phyloP scores from a whole-genome alignment of 2,888 invertebrate genomes.

The Dryococelus australis region DNA sequence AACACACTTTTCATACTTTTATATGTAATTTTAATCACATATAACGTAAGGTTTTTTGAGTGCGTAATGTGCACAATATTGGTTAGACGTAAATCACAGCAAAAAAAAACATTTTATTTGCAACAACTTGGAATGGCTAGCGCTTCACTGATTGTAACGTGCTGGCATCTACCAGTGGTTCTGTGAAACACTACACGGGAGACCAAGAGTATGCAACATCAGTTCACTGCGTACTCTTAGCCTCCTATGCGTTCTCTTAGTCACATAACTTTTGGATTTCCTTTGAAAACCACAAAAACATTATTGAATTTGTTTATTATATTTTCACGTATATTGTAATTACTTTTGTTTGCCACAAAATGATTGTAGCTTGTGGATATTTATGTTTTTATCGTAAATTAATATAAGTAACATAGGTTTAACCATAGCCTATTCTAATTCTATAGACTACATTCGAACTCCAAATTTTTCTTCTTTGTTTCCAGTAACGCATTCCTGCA shows the following conservation, averaged over 20 bases:
- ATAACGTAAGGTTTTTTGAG: neutral
- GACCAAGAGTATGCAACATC: neutral
- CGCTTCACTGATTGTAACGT: neutral
- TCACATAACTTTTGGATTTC: too few relatives aligned
- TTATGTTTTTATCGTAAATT: too few relatives aligned
- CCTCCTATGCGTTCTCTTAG: too few relatives aligned
- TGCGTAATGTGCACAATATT: neutral
- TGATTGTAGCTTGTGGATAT: too few relatives aligned
- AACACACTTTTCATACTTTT: neutral
- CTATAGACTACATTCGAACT: too few relatives aligned
- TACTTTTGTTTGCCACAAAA: neutral
- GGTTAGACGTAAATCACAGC: neutral
- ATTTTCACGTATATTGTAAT: neutral
- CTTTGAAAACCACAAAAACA: too few relatives aligned
- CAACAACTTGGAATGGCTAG: neutral
- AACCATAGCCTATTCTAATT: too few relatives aligned
- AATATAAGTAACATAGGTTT: too few relatives aligned
- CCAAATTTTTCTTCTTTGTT: neutral
- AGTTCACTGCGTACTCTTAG: too few relatives aligned
- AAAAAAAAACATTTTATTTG: neutral
- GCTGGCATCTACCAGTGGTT: slow-evolving; percentile 6
- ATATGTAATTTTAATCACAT: neutral
- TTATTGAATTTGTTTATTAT: neutral
- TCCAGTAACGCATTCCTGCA: neutral
- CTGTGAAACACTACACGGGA: neutral